These are phyloP conservation scores for Amblyopsis hoosieri DNA, from an alignment of 2,797 vertebrate species.

Conservation along the genomic window DNA sequence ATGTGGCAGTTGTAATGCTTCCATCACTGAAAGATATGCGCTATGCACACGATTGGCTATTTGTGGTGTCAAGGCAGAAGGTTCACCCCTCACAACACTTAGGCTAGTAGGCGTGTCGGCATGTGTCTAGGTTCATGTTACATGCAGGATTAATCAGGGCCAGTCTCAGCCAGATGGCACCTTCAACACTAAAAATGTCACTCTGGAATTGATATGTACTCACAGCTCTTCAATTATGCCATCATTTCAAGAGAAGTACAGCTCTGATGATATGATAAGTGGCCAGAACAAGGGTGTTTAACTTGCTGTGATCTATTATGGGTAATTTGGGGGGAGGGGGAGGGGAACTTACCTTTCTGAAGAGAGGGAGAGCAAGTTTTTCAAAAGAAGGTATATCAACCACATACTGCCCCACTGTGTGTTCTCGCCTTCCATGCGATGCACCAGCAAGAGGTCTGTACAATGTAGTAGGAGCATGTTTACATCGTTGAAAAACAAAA, in stretches of 20 bases:
- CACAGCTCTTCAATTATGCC: slow-evolving; percentile 67
- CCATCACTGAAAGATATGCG: slow-evolving; percentile 2
- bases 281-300: slow-evolving; percentile 23
- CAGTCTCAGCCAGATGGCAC: slow-evolving; percentile 74
- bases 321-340: slow-evolving; percentile 21
- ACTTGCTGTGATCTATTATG: slow-evolving; percentile 47
- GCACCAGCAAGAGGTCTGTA: slow-evolving; percentile 55
- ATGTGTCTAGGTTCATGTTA: slow-evolving; percentile 61
- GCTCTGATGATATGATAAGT: slow-evolving; percentile 53
- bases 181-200: slow-evolving; percentile 69
- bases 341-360: slow-evolving; percentile 82
- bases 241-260: slow-evolving; percentile 60
- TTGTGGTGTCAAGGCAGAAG: slow-evolving; percentile 28
- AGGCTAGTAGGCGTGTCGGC: slow-evolving; percentile 35
- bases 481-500: not conserved
- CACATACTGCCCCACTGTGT: slow-evolving; percentile 89
- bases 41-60: slow-evolving; percentile 22
- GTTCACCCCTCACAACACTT: slow-evolving; percentile 47
- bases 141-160: slow-evolving; percentile 66
- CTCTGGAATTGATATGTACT: slow-evolving; percentile 65
- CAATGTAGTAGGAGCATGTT: slow-evolving; percentile 12
- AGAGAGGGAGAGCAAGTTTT: slow-evolving; percentile 85
- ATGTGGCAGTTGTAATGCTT: slow-evolving; percentile 2
- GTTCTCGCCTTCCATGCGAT: slow-evolving; percentile 69
- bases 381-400: slow-evolving; percentile 92